Conservation (phyloP, 2,888 invertebrate genomes). For the Brenthis daphne region DNA sequence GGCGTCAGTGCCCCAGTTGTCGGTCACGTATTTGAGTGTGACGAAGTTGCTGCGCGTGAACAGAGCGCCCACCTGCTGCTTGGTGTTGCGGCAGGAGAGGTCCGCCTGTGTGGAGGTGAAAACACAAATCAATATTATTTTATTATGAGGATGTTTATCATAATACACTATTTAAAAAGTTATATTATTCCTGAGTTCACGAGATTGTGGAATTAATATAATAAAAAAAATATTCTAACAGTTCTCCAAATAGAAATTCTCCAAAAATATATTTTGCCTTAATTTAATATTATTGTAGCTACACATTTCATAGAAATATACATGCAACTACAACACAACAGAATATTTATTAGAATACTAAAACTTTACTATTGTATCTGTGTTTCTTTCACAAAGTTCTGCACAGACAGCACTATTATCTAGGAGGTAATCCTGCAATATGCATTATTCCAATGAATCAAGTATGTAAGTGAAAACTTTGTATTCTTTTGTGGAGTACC, state of each 20-base stretch:
- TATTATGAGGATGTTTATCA: no score
- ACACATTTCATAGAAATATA: no score
- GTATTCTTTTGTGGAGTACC: conserved; percentile 24
- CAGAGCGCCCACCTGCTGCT: conserved; percentile 92
- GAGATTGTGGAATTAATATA: no score
- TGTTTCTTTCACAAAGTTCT: conserved; percentile 13
- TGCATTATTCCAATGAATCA: conserved; percentile 27
- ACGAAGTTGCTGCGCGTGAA: conserved; percentile 96
- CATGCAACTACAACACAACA: conserved; percentile 1
- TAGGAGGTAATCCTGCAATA: conserved; percentile 19
- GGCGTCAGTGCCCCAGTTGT: conserved; percentile 94
- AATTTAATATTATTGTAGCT: no score
- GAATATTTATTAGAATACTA: conserved; percentile 13
- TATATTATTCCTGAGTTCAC: no score
- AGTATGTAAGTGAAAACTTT: conserved; percentile 23
- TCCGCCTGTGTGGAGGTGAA: conserved; percentile 87
- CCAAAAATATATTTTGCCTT: no score
- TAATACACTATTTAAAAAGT: no score
- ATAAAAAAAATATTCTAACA: no score
- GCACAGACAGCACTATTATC: conserved; percentile 17
- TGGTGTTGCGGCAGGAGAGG: conserved; percentile 94
- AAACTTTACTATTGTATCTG: conserved; percentile 17
- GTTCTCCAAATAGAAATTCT: no score
- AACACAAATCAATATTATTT: not conserved
- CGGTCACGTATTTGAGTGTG: conserved; percentile 95